Base-by-base conservation (phyloP, 92 coral and sea anemone species). In the Porites evermanni region DNA sequence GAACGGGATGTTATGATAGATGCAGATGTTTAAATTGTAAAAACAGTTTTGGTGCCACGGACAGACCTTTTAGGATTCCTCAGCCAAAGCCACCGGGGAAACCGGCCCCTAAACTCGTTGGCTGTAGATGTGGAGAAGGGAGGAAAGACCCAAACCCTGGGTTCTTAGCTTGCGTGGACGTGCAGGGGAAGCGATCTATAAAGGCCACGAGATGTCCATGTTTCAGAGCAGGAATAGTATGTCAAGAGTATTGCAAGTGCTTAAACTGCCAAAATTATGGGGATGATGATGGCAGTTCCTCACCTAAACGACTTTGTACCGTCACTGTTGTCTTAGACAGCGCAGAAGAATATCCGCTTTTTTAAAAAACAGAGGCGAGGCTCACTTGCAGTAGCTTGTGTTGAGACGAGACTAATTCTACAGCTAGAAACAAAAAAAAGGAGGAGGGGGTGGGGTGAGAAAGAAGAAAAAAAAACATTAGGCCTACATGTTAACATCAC, bases 1-100 rank as follows among this genome's bases (percentile, higher is more conserved):
- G 80, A 23, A 52, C 71, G 4, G 92, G 86, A 14, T 89, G 92
- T 16, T 17, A 77, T 5, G 52, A 18, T 12, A 51, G 8, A 60
- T 89, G 92, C 79, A 84, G 74, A 44, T 89, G 92, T 72, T 29
- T 52, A 17, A 84, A 84, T 68, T 89, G 92, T 17, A 69, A 47
- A 7, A 89, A 89, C 73, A 83, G 26, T 58, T 78, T 84, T 52
- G 88, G 88, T 21, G 64, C 78, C 12, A 51, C 60, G 7, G 13
- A 52, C 78, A 74, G 78, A 58, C 78, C 78, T 12, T 74, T 52
- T 53, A 53, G 16, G 23, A 11, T 53, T 53, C 78, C 78, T 53
- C 7, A n/a, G 23, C 78, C 78, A 16, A 74, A 9, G 24, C 53
- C 6, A 23, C 47, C 78, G 3, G 38, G 78, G 21, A 63, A 63